phyloP scores from a whole-genome alignment of 2,113 vertebrate species.

The Micronisus gabar region DNA sequence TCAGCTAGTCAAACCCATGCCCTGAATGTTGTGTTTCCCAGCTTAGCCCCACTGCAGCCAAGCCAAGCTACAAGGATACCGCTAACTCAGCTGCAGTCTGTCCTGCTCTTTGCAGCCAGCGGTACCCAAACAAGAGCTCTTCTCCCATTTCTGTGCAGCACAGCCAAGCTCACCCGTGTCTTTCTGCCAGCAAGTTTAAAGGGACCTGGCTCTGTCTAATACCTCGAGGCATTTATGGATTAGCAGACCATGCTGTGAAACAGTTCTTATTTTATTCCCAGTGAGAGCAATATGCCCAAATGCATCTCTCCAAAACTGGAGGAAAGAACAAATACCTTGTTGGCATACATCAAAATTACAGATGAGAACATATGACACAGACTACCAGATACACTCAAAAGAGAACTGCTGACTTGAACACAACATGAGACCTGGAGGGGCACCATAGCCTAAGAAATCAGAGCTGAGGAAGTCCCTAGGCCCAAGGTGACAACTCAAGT shows the following conservation, averaged over 20 bases:
- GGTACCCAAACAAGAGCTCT: background rate
- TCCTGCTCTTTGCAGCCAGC: background rate
- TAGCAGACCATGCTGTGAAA: background rate
- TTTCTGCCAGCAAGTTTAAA: background rate
- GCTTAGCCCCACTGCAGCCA: background rate
- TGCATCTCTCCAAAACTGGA: slow-evolving; percentile 15
- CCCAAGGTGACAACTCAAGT: background rate
- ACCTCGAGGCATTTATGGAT: background rate
- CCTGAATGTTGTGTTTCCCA: background rate
- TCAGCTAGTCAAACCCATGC: background rate
- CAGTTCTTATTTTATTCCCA: slow-evolving; percentile 36
- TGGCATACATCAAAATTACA: background rate
- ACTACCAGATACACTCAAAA: background rate
- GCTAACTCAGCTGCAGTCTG: background rate
- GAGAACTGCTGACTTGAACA: background rate
- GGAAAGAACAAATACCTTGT: background rate
- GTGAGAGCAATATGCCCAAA: slow-evolving; percentile 59
- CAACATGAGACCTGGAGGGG: background rate
- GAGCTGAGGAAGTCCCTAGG: background rate
- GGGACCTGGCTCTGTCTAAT: background rate
- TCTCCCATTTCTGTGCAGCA: background rate
- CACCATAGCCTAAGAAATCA: background rate
- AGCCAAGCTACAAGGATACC: background rate
- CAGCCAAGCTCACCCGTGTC: background rate
- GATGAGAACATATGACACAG: background rate